Conservation (phyloP, 2,797 vertebrate genomes). For the Bovichtus diacanthus region DNA sequence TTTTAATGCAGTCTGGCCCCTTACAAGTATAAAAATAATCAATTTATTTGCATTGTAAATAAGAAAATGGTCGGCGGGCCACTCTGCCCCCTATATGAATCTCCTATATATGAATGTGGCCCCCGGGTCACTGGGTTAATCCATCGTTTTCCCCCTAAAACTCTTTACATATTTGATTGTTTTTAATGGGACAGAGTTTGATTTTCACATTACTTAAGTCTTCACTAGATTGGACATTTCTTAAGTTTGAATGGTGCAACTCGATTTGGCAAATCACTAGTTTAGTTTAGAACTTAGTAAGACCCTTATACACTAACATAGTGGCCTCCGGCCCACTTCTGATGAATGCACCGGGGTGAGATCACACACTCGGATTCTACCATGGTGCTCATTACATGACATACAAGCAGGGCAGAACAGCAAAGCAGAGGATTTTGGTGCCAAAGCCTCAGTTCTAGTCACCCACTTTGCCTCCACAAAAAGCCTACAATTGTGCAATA, state of each 20-base stretch:
- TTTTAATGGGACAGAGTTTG: neutral
- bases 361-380: conserved; percentile 33
- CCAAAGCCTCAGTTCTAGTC: conserved; percentile 57
- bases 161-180: neutral
- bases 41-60: no score
- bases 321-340: neutral
- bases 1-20: no score
- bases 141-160: fast-evolving
- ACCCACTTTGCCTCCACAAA: conserved; percentile 15
- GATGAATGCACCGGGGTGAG: conserved; percentile 16
- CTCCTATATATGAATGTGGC: no score
- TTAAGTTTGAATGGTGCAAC: neutral
- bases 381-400: conserved; percentile 14
- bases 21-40: no score
- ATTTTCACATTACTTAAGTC: neutral
- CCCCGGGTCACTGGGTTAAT: no score
- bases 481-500: conserved; percentile 46
- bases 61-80: no score
- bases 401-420: conserved; percentile 24
- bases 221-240: neutral
- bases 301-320: neutral
- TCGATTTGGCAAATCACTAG: neutral
- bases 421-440: conserved; percentile 31
- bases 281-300: neutral
- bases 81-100: no score